These are phyloP conservation scores for Amazona ochrocephala DNA, from an alignment of 2,797 vertebrate genomes.

Conservation along the genomic window DNA sequence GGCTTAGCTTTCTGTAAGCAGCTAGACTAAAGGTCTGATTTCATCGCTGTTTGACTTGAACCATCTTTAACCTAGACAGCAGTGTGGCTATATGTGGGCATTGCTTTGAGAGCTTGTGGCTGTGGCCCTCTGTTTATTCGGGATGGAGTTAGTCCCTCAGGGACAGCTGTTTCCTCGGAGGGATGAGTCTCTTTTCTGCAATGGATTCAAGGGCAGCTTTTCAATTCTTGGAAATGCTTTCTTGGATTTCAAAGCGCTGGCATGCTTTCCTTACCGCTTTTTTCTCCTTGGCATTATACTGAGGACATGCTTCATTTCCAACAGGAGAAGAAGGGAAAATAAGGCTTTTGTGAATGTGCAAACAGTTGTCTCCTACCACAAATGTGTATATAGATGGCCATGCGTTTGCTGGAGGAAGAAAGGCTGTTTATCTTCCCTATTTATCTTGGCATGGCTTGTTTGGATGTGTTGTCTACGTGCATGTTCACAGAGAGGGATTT, in stretches of 20 bases:
- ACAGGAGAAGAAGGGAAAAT: not conserved
- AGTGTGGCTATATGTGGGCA: not conserved
- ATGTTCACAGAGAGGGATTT: not conserved
- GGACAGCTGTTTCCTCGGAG: not conserved
- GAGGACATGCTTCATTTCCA: not conserved
- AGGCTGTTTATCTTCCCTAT: not conserved
- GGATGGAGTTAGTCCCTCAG: not conserved
- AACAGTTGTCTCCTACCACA: not conserved
- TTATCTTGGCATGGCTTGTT: not conserved
- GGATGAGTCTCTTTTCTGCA: not conserved
- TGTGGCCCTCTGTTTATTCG: not conserved
- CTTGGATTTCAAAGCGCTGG: slow-evolving; percentile 32
- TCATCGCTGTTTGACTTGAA: not conserved
- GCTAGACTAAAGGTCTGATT: not conserved
- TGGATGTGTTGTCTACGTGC: not conserved
- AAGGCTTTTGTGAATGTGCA: not conserved
- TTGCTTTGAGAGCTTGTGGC: not conserved
- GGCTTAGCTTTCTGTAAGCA: not conserved
- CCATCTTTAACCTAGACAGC: not conserved
- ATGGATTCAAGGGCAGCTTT: not conserved
- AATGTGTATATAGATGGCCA: not conserved
- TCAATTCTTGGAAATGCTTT: slow-evolving; percentile 18
- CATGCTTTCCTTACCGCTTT: not conserved
- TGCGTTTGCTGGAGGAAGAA: not conserved
- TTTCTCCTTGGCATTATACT: not conserved